Percentiles rank a stretch among this genome's conserved stretches.
These are phyloP conservation scores for Labeo calbasu DNA, from an alignment of 2,797 vertebrate species.

Conservation along the genomic window DNA sequence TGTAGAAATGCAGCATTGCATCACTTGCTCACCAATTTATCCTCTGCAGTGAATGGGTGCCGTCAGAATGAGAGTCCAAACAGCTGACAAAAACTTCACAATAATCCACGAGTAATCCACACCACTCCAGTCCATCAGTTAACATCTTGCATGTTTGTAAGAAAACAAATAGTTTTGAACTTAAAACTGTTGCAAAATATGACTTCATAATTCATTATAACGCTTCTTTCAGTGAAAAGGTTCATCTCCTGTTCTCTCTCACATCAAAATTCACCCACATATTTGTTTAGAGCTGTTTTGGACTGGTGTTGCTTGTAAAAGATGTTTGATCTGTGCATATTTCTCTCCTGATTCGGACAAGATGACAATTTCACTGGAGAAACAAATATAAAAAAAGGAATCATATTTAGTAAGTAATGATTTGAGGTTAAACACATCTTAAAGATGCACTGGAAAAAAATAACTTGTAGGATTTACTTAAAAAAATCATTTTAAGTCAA, in stretches of 20 bases:
- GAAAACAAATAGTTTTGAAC: background rate
- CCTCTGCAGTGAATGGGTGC: background rate
- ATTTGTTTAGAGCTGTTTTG: no score
- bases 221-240: background rate
- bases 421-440: no score
- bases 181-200: no score
- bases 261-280: no score
- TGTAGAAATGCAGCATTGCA: background rate
- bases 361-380: background rate
- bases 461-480: no score
- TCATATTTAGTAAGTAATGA: no score
- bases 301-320: background rate
- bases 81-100: background rate
- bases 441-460: background rate
- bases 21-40: background rate
- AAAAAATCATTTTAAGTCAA: no score
- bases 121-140: background rate
- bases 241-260: background rate
- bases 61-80: background rate
- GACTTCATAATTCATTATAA: background rate
- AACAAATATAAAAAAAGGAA: background rate
- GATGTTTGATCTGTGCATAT: background rate
- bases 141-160: background rate
- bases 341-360: background rate
- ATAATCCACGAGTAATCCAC: background rate